Conservation (phyloP, 2,113 vertebrate genomes). For the Crocuta crocuta region DNA sequence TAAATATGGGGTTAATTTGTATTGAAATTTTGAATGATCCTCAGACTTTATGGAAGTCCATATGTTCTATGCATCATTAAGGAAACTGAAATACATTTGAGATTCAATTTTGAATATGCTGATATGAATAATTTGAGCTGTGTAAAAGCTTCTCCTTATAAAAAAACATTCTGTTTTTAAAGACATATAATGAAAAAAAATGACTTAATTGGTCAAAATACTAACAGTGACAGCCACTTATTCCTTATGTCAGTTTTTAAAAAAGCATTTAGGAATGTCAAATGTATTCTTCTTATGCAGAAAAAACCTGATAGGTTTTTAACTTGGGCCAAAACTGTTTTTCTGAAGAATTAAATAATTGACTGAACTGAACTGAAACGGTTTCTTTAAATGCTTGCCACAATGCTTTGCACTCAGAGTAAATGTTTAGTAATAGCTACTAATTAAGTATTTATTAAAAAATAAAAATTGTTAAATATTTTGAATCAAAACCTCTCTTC, state of each 20-base stretch:
- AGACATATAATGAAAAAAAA: background rate
- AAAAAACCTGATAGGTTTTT: background rate
- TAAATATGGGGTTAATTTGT: background rate
- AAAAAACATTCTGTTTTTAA: background rate
- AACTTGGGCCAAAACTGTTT: background rate
- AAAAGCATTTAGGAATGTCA: background rate
- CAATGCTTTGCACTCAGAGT: background rate
- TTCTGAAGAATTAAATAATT: background rate
- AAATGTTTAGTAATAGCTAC: background rate
- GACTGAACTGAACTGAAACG: background rate
- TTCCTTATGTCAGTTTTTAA: background rate
- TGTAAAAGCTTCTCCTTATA: background rate
- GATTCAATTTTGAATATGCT: background rate
- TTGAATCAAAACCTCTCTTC: background rate
- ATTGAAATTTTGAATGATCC: background rate
- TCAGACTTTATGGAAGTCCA: background rate
- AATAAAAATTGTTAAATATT: background rate
- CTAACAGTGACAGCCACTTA: background rate
- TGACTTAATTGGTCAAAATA: background rate
- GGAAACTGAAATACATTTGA: constrained; percentile 27
- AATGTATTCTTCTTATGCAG: background rate
- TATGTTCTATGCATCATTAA: constrained; percentile 20
- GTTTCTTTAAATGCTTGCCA: background rate
- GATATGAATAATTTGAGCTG: background rate
- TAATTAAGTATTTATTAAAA: background rate